These are phyloP conservation scores for Leptodactylus fallax DNA, from an alignment of 2,797 vertebrate genomes.

Conservation along the genomic window DNA sequence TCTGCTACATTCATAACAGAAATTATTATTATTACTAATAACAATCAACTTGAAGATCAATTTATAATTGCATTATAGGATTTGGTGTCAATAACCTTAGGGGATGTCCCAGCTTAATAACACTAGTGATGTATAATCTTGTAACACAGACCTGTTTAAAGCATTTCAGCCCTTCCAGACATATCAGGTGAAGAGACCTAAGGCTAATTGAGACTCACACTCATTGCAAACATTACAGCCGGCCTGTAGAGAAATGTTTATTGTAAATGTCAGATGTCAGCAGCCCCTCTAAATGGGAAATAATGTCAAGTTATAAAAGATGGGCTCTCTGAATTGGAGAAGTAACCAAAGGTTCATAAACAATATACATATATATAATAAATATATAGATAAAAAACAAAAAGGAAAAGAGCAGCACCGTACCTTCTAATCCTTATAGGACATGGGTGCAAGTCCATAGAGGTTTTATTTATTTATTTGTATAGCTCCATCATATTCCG, in stretches of 20 bases:
- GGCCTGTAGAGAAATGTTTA: slow-evolving; percentile 10
- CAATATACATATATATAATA: too few species aligned
- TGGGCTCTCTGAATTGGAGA: not conserved
- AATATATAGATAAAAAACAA: too few species aligned
- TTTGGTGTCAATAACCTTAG: not conserved
- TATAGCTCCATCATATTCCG: too few species aligned
- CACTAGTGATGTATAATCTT: not conserved
- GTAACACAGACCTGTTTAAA: not conserved
- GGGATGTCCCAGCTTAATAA: not conserved
- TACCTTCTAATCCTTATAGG: too few species aligned
- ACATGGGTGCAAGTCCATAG: too few species aligned
- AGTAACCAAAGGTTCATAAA: not conserved
- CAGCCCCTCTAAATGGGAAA: not conserved
- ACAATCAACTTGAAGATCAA: not conserved
- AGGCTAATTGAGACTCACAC: not conserved
- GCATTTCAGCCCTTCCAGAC: not conserved
- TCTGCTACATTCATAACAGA: too few species aligned
- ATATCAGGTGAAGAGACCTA: not conserved
- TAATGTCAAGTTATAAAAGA: not conserved
- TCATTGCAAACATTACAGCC: not conserved
- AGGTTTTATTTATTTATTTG: too few species aligned
- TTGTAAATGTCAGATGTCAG: slow-evolving; percentile 39
- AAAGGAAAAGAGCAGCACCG: too few species aligned
- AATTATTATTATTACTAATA: not conserved
- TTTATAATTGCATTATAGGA: not conserved